Percentiles rank a stretch among this genome's conserved stretches.
Evolutionary conservation across 2,888 invertebrate species (phyloP).

Genomic region (Thecophora atra): DNA sequence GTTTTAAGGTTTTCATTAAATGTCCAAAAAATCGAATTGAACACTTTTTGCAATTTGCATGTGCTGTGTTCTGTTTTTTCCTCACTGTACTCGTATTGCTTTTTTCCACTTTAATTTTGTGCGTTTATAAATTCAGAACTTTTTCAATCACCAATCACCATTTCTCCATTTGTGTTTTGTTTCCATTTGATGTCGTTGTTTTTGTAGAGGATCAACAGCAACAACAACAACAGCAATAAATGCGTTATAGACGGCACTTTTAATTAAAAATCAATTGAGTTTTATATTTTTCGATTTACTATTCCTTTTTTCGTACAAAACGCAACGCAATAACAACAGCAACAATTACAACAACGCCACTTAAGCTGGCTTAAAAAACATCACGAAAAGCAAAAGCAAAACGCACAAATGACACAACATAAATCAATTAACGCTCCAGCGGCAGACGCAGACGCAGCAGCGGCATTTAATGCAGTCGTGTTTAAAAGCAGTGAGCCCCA

Average conservation of each 20-base stretch:
- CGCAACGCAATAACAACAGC: not conserved
- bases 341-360: not conserved
- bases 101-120: not conserved
- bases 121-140: not conserved
- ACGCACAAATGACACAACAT: conserved; percentile 20
- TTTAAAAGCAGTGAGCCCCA: not conserved
- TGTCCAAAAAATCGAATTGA: too few species aligned
- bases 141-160: not conserved
- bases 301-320: not conserved
- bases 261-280: conserved; percentile 53
- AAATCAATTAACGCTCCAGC: conserved; percentile 29
- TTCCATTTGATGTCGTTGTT: not conserved
- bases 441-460: not conserved
- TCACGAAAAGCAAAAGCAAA: conserved; percentile 1
- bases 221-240: conserved; percentile 13
- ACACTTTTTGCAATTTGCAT: too few species aligned
- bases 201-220: not conserved
- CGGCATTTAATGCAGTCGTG: not conserved
- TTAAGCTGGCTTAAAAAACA: not conserved
- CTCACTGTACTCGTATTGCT: not conserved
- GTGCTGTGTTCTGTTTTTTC: not conserved
- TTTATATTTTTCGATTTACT: conserved; percentile 40
- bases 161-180: not conserved
- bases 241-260: conserved; percentile 48
- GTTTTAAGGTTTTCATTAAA: too few species aligned